Evolutionary conservation across 2,797 vertebrate genomes (phyloP).

Genomic region (Eulemur coronatus): DNA sequence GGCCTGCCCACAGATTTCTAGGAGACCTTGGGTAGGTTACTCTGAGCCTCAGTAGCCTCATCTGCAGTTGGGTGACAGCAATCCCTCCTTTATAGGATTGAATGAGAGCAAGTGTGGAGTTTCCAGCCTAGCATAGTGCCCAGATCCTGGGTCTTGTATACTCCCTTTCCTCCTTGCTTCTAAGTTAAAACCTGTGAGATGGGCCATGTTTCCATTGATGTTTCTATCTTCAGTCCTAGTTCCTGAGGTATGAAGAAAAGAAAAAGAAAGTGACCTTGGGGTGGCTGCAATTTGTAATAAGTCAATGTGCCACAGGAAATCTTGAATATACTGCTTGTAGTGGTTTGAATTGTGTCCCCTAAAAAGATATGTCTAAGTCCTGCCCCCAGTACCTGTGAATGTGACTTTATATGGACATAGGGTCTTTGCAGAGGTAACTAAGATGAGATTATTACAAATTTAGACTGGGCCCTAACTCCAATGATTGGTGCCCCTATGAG

Average conservation of each 20-base stretch:
- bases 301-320: not conserved
- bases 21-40: not conserved
- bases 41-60: not conserved
- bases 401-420: not conserved
- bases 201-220: not conserved
- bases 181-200: not conserved
- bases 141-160: not conserved
- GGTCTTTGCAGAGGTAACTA: not conserved
- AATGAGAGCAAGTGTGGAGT: not conserved
- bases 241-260: not conserved
- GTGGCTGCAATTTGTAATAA: not conserved
- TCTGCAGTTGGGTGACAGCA: not conserved
- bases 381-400: not conserved
- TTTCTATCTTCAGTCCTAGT: not conserved
- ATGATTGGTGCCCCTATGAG: not conserved
- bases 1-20: not conserved
- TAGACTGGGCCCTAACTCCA: not conserved
- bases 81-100: not conserved
- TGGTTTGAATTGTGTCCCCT: not conserved
- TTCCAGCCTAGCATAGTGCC: not conserved
- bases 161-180: not conserved
- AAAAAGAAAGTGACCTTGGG: not conserved
- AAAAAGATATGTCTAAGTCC: not conserved
- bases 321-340: not conserved
- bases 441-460: slow-evolving; percentile 1